A percentile compares a stretch with the other conserved stretches of the same genome.
Conservation (phyloP, 92 coral and sea anemone species). For the Heliopora coerulea region DNA sequence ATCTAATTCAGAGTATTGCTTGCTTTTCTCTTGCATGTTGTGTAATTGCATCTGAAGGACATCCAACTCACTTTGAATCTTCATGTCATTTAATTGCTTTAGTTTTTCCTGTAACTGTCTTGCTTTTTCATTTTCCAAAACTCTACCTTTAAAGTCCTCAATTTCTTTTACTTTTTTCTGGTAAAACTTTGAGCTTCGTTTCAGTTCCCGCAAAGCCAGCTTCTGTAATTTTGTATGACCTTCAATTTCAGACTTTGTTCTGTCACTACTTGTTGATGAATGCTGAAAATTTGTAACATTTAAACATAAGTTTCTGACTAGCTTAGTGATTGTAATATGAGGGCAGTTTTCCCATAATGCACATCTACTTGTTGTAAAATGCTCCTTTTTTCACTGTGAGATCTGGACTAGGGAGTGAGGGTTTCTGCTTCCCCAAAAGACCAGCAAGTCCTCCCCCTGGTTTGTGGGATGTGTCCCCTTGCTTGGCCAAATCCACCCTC, state of each 20-base stretch:
- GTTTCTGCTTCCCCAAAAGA: too few species aligned
- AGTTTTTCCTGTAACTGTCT: not conserved
- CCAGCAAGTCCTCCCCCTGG: too few species aligned
- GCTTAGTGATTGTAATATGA: too few species aligned
- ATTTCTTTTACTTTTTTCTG: slow-evolving; percentile 3
- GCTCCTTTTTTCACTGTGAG: too few species aligned
- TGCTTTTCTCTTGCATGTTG: not conserved
- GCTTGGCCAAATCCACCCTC: too few species aligned
- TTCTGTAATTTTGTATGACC: slow-evolving; percentile 14
- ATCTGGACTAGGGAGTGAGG: too few species aligned
- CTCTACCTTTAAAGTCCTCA: not conserved
- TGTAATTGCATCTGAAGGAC: not conserved
- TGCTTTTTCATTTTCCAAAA: not conserved
- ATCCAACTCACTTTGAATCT: slow-evolving; percentile 16
- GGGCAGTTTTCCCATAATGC: too few species aligned
- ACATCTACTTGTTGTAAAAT: too few species aligned
- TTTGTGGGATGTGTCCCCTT: too few species aligned
- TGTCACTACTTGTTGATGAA: slow-evolving; percentile 2
- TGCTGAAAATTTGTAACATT: not conserved
- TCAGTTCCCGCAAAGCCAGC: not conserved
- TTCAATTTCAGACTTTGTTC: slow-evolving; percentile 17
- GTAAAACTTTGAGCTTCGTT: not conserved
- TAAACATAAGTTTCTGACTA: too few species aligned
- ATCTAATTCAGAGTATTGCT: slow-evolving; percentile 1
- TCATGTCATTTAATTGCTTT: not conserved